Conservation (phyloP, 2,888 invertebrate genomes). For the Deilephila elpenor region DNA sequence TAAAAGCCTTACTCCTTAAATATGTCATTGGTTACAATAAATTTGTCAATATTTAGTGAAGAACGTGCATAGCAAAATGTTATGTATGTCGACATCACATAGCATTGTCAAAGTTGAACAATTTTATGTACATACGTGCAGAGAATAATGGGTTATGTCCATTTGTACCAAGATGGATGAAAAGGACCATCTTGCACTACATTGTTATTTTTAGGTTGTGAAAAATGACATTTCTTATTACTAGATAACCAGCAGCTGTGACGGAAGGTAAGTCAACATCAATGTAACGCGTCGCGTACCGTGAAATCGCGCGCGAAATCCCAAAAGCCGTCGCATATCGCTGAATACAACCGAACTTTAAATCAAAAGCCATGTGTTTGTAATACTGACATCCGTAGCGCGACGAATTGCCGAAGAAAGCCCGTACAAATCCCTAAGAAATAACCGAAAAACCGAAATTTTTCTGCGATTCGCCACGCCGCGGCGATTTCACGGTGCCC, state of each 20-base stretch:
- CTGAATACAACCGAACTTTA: slow-evolving; percentile 64
- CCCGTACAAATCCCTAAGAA: slow-evolving; percentile 84
- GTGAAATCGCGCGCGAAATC: slow-evolving; percentile 81
- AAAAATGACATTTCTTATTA: slow-evolving; percentile 39
- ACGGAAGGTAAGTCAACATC: slow-evolving; percentile 84
- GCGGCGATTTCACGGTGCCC: slow-evolving; percentile 78
- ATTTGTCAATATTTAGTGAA: too few species aligned
- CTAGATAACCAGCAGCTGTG: slow-evolving; percentile 78
- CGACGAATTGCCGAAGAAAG: slow-evolving; percentile 82
- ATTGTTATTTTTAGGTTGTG: slow-evolving; percentile 37
- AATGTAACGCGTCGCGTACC: slow-evolving; percentile 80
- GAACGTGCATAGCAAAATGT: background rate
- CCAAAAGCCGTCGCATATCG: slow-evolving; percentile 74
- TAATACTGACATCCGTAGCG: slow-evolving; percentile 82
- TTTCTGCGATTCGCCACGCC: slow-evolving; percentile 83
- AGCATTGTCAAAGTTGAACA: background rate
- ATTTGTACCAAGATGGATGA: slow-evolving; percentile 22
- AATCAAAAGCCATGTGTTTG: slow-evolving; percentile 83
- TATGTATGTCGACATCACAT: background rate
- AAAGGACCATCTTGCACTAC: slow-evolving; percentile 22
- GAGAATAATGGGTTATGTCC: slow-evolving; percentile 16
- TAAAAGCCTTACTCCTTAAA: too few species aligned
- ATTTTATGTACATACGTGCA: slow-evolving; percentile 13
- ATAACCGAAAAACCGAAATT: slow-evolving; percentile 85
- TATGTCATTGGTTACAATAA: too few species aligned